Conservation (phyloP, 2,113 vertebrate species). For the Myotis brandtii region DNA sequence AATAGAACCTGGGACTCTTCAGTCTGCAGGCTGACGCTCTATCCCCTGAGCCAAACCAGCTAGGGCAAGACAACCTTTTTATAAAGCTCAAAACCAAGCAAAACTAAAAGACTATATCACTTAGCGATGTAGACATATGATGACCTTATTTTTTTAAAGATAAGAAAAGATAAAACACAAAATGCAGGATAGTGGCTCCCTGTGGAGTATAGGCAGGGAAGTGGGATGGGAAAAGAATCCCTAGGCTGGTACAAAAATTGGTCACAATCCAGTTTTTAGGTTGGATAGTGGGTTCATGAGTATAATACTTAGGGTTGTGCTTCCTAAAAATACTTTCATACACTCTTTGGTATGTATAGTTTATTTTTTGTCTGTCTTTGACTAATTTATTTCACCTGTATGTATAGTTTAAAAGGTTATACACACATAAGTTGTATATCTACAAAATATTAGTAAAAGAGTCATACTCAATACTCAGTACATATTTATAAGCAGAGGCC, state of each 20-base stretch:
- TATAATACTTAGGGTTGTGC: neutral
- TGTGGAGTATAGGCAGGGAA: neutral
- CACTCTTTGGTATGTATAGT: neutral
- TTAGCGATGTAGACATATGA: neutral
- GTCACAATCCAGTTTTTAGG: neutral
- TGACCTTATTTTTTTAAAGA: neutral
- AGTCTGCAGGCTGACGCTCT: too few species aligned
- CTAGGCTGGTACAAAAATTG: neutral
- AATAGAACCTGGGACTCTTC: too few species aligned
- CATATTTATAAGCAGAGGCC: neutral
- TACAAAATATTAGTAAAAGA: neutral
- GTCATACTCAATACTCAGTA: neutral
- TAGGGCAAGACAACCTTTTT: neutral
- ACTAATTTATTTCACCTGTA: neutral
- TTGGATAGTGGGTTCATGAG: neutral
- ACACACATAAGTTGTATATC: neutral
- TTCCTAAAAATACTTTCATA: neutral
- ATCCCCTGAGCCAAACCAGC: too few species aligned
- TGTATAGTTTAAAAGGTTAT: neutral
- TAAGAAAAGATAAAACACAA: neutral
- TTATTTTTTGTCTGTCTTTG: neutral
- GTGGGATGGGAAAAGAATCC: neutral
- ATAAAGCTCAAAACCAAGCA: slow-evolving; percentile 25
- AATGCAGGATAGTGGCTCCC: neutral
- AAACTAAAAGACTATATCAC: neutral